phyloP scores from a whole-genome alignment of 2,888 invertebrate genomes.

The Microctonus aethiopoides region DNA sequence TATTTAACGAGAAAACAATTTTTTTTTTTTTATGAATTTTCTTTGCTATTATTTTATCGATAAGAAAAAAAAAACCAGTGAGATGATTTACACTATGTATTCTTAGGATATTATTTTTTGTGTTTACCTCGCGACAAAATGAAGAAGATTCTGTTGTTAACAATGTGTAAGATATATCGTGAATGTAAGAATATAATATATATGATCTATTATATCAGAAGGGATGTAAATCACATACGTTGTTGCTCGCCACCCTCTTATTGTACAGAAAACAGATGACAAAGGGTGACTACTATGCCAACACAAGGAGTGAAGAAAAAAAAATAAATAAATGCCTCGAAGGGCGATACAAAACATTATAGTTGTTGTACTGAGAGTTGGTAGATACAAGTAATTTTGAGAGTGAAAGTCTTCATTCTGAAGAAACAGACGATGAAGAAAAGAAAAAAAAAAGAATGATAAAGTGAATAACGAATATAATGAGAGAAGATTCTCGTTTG shows the following conservation, averaged over 20 bases:
- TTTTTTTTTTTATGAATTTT: neutral
- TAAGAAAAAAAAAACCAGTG: neutral
- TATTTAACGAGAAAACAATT: neutral
- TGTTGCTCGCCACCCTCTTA: neutral
- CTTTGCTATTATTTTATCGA: neutral
- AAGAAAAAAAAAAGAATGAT: neutral
- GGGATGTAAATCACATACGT: conserved; percentile 2
- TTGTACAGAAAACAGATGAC: neutral
- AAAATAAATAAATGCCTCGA: neutral
- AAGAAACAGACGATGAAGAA: neutral
- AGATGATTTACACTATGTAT: neutral
- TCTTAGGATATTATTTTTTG: neutral
- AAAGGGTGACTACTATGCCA: neutral
- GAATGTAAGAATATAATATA: neutral
- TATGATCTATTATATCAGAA: neutral
- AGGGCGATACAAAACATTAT: neutral
- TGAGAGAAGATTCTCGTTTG: neutral
- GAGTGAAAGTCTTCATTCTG: neutral
- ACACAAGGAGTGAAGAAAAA: neutral
- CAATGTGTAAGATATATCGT: neutral
- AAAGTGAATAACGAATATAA: neutral
- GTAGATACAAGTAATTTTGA: neutral
- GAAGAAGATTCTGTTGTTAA: neutral
- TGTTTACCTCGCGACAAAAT: neutral
- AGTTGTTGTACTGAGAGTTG: neutral